Base-by-base conservation (phyloP, 2,113 vertebrate species). In the Gymnogyps californianus region DNA sequence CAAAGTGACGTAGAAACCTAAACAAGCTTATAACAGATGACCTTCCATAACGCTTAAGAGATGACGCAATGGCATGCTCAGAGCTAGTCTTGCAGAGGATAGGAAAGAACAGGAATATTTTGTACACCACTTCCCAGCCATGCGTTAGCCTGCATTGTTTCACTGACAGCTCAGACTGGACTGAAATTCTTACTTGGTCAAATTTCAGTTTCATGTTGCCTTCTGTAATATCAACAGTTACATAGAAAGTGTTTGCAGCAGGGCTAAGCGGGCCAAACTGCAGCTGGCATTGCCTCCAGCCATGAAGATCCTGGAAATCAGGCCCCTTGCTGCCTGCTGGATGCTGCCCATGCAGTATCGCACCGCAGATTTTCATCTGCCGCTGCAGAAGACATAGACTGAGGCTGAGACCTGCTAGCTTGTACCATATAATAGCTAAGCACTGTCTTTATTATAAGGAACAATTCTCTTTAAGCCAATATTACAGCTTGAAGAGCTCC, bases 61-160 rank as follows among this genome's bases (percentile, higher is more conserved):
- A 9, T 4, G 1, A 42, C 1, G 2, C 36, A 29, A 7, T 0
- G 10, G 62, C 11, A 25, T 0, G 8, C 54, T 28, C 31, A 24
- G 55, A 77, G 9, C 17, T 36, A 17, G 38, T 38, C 46, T 42
- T 87, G 49, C 34, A 58, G 40, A 49, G 6, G 34, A 49, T 0
- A 25, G 46, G 51, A 18, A 78, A 47, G 42, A 47, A 29, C 8
- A 47, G 55, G 14, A 70, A 62, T 22, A 4, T 13, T 82, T 42
- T 24, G 22, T 46, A 34, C 29, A 7, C 11, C 42, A 4, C 62
- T 22, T 83, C 67, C 80, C 90, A 52, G 64, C 18, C 32, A 46
- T 0, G 6, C 11, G 0, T 42, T 31, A n/a, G 15, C 51, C 59
- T n/a, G 6, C 28, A 16, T 13, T 65, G 21, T 64, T 28, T 71